These are phyloP conservation scores for Cebidichthys violaceus DNA, from an alignment of 2,113 vertebrate genomes.

Conservation along the genomic window DNA sequence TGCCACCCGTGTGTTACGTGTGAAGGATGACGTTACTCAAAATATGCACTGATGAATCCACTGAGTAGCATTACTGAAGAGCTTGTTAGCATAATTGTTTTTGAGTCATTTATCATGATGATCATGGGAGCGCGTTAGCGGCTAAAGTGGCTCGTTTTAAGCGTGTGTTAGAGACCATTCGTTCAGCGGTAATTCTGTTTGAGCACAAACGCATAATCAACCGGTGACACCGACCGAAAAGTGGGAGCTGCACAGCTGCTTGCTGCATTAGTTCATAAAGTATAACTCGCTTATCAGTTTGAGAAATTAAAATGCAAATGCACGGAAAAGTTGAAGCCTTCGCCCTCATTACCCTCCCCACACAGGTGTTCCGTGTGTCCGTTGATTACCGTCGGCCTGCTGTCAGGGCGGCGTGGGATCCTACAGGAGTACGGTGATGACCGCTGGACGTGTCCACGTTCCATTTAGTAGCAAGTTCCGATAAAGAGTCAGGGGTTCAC, in stretches of 20 bases:
- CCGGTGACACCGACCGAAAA: not conserved
- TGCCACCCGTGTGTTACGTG: not conserved
- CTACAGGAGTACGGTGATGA: not conserved
- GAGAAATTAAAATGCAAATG: slow-evolving; percentile 3
- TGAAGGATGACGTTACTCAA: slow-evolving; percentile 1
- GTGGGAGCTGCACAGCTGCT: not conserved
- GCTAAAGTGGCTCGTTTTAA: not conserved
- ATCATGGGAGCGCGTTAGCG: not conserved
- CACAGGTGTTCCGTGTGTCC: not conserved
- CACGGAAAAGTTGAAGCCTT: not conserved
- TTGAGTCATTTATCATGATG: not conserved
- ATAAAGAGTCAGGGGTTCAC: no score
- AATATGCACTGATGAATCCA: slow-evolving; percentile 20
- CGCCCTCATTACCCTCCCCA: not conserved
- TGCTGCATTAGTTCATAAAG: slow-evolving; percentile 2
- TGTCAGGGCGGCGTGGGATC: not conserved
- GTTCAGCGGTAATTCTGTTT: not conserved
- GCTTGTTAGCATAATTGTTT: slow-evolving; percentile 7
- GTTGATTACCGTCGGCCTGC: not conserved
- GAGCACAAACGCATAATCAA: not conserved
- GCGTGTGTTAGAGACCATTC: not conserved
- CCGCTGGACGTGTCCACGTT: not conserved
- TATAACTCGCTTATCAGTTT: not conserved
- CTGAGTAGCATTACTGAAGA: slow-evolving; percentile 10
- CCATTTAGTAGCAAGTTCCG: no score